Conservation (phyloP, 2,888 invertebrate species). For the Oxycera nigricornis region DNA sequence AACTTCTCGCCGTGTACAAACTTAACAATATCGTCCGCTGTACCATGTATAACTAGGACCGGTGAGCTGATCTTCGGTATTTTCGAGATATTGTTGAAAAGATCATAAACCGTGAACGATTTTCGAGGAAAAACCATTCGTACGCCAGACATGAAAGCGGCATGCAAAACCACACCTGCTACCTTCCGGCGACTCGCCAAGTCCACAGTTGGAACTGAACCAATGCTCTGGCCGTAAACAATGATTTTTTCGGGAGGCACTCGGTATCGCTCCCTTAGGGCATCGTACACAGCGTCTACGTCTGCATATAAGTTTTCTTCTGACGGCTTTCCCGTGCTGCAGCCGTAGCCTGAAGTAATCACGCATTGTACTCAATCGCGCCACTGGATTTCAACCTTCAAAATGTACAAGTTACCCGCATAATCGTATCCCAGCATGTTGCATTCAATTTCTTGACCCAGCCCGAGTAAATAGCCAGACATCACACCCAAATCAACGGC, state of each 20-base stretch:
- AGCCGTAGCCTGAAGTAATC: slow-evolving; percentile 78
- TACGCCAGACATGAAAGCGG: slow-evolving; percentile 98
- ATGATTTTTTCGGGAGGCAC: slow-evolving; percentile 96
- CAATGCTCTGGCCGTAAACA: slow-evolving; percentile 98
- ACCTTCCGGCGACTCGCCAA: slow-evolving; percentile 90
- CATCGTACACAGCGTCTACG: slow-evolving; percentile 96
- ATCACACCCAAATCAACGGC: slow-evolving; percentile 98
- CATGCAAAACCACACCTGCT: slow-evolving; percentile 95
- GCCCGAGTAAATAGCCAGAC: slow-evolving; percentile 96
- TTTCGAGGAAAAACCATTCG: slow-evolving; percentile 97
- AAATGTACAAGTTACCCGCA: slow-evolving; percentile 67
- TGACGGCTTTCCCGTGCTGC: slow-evolving; percentile 93
- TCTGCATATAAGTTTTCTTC: slow-evolving; percentile 98
- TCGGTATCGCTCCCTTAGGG: slow-evolving; percentile 79
- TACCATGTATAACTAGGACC: slow-evolving; percentile 97
- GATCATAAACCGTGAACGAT: slow-evolving; percentile 97
- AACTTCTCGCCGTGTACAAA: slow-evolving; percentile 97
- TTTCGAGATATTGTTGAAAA: slow-evolving; percentile 98
- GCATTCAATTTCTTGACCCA: slow-evolving; percentile 94
- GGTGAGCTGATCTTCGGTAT: slow-evolving; percentile 97
- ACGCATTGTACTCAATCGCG: neutral
- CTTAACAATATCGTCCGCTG: slow-evolving; percentile 98
- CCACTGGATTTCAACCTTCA: neutral
- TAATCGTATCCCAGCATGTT: slow-evolving; percentile 97
- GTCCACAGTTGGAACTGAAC: slow-evolving; percentile 98